A percentile compares a stretch with the other conserved stretches of the same genome.
These are phyloP conservation scores for Heliocidaris tuberculata DNA, from an alignment of 35 echinoderm and acorn worm species.

Conservation along the genomic window DNA sequence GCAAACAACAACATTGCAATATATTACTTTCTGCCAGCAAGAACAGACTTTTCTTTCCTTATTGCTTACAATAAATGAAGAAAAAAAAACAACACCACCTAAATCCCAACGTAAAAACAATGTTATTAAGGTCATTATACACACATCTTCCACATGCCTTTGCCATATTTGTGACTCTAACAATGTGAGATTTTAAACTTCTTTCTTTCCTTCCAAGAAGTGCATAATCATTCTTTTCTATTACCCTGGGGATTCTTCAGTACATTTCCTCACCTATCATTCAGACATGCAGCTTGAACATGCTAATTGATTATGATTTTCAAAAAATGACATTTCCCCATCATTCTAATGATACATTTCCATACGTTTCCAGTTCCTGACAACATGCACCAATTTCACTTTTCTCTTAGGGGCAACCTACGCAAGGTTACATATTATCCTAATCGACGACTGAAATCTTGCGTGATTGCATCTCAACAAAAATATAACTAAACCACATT, in stretches of 20 bases:
- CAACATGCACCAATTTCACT: not conserved
- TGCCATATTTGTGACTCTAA: not conserved
- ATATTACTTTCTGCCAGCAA: no score
- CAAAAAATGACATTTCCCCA: not conserved
- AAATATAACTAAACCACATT: not conserved
- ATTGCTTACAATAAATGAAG: no score
- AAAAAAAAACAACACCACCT: not conserved
- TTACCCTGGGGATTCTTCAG: not conserved
- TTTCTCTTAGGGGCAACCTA: not conserved
- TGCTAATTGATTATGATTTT: constrained; percentile 5
- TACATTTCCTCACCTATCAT: not conserved
- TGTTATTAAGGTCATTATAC: no score
- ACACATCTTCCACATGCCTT: not conserved
- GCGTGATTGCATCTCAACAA: not conserved
- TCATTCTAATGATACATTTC: not conserved
- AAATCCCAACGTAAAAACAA: not conserved
- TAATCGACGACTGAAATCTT: not conserved
- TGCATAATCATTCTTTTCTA: not conserved
- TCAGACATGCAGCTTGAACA: not conserved
- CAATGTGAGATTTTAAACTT: not conserved
- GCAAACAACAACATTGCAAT: no score
- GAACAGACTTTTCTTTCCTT: no score
- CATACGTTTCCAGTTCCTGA: not conserved
- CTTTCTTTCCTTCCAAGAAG: not conserved
- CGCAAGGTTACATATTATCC: not conserved